Base-by-base conservation (phyloP, 2,888 invertebrate genomes). In the Euproctis similis region DNA sequence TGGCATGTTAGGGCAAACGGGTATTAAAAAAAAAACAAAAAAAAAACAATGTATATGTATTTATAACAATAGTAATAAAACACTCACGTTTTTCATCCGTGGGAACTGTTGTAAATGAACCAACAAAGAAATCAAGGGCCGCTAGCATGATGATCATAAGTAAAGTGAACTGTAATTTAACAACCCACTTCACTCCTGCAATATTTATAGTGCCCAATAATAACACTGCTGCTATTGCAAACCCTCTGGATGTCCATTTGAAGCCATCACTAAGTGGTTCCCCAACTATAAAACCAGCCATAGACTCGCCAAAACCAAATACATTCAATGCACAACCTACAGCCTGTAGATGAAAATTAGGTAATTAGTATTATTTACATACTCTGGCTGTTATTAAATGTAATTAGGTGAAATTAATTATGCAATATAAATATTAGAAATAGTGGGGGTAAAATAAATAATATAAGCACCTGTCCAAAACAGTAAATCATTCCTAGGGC, bases 141-240 rank as follows among this genome's bases (percentile, higher is more conserved):
- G 97, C 96, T 37, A 96, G 73, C 28, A 96, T 86, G 33, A 98
- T 87, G 30, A 97, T 89, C 46, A 96, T 85, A 12, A 98, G 86
- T 23, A 98, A 87, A 16, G 93, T 81, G 78, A 98, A 96, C 67
- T 98, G 98, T 30, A 98, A 81, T 61, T 98, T 95, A 32, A 98
- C 93, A 12, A 98, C 97, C 97, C 97, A 98, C 70, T 97, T 97
- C 1, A 98, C 97, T 20, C 98, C 98, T 12, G 97, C 97, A 21
- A 97, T 87, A 80, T 98, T 98, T 47, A 98, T 96, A 38, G 92
- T 90, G 30, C 96, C 92, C 9, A 98, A 86, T 18, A 96, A 77
- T 24, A 97, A 74, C 1, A 97, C 93, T 24, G 97, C 95, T 4
- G 92, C 90, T 30, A 94, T 89, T 5, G 96, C 97, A 67, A 98